Evolutionary conservation across 2,888 invertebrate genomes (phyloP).

Genomic region (Drosophila demipolita): DNA sequence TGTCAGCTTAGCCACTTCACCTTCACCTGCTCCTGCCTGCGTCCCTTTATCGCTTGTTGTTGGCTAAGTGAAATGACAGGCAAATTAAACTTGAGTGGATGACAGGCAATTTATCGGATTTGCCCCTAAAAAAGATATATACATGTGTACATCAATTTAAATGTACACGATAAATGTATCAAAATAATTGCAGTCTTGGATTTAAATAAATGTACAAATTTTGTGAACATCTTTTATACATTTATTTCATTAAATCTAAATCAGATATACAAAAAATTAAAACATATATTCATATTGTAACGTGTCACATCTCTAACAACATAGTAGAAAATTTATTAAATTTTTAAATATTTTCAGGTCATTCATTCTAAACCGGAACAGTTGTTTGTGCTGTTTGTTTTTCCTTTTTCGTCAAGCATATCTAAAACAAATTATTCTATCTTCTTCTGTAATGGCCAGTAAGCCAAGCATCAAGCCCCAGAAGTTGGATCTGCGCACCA

Average conservation of each 20-base stretch:
- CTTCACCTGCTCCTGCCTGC: background rate
- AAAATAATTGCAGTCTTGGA: background rate
- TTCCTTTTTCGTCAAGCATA: slow-evolving; percentile 33
- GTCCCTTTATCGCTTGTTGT: slow-evolving; percentile 1
- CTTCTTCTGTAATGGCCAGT: slow-evolving; percentile 34
- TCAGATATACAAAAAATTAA: background rate
- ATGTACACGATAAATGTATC: slow-evolving; percentile 19
- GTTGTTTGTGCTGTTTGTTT: slow-evolving; percentile 22
- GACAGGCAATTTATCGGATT: slow-evolving; percentile 74
- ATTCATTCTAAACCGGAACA: slow-evolving; percentile 15
- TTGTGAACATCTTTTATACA: background rate
- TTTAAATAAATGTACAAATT: background rate
- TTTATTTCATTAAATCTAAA: background rate
- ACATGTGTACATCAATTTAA: slow-evolving; percentile 4
- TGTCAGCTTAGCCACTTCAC: slow-evolving; percentile 63
- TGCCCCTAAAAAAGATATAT: slow-evolving; percentile 23
- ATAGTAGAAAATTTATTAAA: slow-evolving; percentile 15
- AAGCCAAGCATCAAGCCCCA: slow-evolving; percentile 39
- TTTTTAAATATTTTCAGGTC: slow-evolving; percentile 4
- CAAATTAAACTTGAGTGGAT: slow-evolving; percentile 73
- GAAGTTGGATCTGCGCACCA: slow-evolving; percentile 29
- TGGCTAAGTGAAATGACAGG: slow-evolving; percentile 60
- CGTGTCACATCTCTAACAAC: slow-evolving; percentile 3
- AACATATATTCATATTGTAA: background rate
- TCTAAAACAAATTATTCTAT: slow-evolving; percentile 17